Evolutionary conservation across 2,888 invertebrate genomes (phyloP), one percentile per base, ranked within the genome.

Genomic region (Osmoderma eremita): DNA sequence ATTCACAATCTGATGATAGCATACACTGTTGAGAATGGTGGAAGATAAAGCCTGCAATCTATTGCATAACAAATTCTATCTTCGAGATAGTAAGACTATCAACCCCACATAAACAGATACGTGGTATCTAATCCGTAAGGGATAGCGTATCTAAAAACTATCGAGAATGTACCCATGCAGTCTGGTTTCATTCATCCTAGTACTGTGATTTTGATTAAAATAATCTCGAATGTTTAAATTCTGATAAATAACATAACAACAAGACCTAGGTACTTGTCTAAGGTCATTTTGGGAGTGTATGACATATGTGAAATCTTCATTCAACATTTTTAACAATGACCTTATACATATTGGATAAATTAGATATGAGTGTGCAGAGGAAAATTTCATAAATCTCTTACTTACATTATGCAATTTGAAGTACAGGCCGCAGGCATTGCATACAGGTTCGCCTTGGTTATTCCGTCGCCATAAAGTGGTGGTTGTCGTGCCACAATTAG

Each of bases 401-500:
- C 84, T 89, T 78, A 92, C 92, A 79, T 87, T 88, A 79, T 95
- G 94, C 73, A 95, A 85, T 84, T 94, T 95, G 85, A 86, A 94
- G 79, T 93, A 93, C 49, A 95, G 88, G 17, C 94, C 94, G 76
- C 98, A 98, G 3, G 98, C 97, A 84, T 98, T 98, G 86, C 98
- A 98, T 48, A 99, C 98, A 0, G 98, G 97, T 83, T 98, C 97
- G 15, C 98, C 98, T 78, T 96, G 94, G 83, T 95, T 92, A 86
- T 98, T 98, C 74, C 99, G 88, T 68, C 99, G 86, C 98, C 99
- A 99, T 63, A 99, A 87, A 3, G 98, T 98, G 8, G 99, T 99
- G 75, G 93, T 95, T 66, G 92, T 89, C 3, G 98, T 98, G 70
- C 93, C 92, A 83, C 98, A 98, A 85, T 98, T 98, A 70, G 97